A percentile compares a stretch with the other conserved stretches of the same genome.
Conservation (phyloP, 2,888 invertebrate genomes). For the Caenorhabditis sp. region DNA sequence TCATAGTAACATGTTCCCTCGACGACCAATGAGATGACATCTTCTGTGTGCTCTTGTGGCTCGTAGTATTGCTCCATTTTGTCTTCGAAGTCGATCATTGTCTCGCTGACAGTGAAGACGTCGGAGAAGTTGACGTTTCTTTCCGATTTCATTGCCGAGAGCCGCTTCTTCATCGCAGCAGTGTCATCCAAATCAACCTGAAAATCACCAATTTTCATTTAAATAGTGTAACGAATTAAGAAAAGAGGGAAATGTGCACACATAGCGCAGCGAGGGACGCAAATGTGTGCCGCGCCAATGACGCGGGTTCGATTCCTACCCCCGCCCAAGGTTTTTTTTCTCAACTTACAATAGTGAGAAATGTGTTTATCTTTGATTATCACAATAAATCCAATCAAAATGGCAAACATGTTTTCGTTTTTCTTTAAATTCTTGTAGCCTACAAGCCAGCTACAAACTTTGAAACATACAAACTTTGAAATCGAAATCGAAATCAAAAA, state of each 20-base stretch:
- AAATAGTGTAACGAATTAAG: no score
- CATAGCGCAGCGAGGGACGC: no score
- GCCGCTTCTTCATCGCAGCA: constrained; percentile 63
- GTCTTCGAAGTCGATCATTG: constrained; percentile 54
- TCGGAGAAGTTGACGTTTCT: constrained; percentile 56
- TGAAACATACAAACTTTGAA: no score
- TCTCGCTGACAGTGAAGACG: constrained; percentile 58
- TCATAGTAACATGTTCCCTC: constrained; percentile 66
- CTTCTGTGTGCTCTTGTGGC: constrained; percentile 57
- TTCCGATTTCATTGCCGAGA: constrained; percentile 61
- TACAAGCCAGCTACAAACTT: not conserved
- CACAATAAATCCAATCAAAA: no score
- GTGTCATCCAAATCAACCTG: constrained; percentile 66
- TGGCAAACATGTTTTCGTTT: not conserved
- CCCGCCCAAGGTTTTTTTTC: no score
- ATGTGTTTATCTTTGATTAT: no score
- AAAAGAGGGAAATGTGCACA: no score
- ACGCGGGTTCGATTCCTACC: no score
- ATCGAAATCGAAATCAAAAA: no score
- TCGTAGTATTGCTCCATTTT: constrained; percentile 67
- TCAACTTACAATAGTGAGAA: no score
- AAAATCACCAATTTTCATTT: constrained; percentile 3
- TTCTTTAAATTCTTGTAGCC: not conserved
- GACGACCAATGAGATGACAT: constrained; percentile 59
- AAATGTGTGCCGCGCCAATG: no score